Evolutionary conservation across 2,797 vertebrate genomes (phyloP).

Genomic region (Decapterus maruadsi): DNA sequence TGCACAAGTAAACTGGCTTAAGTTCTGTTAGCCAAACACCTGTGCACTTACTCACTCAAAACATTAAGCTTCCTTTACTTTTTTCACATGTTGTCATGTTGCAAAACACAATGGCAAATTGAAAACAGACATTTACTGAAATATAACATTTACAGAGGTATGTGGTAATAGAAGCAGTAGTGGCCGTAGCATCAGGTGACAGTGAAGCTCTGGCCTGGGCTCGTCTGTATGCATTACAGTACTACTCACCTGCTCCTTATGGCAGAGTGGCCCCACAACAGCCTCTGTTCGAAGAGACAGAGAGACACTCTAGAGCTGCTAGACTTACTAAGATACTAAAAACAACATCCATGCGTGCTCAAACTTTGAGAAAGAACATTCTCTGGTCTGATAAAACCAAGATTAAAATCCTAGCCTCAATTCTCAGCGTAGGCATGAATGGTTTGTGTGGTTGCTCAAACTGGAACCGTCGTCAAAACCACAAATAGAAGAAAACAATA

Average conservation of each 20-base stretch:
- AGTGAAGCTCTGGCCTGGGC: no score
- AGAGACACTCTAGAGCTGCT: background rate
- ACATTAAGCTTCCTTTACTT: no score
- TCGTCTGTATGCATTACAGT: no score
- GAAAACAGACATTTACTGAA: no score
- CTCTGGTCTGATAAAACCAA: background rate
- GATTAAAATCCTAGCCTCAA: background rate
- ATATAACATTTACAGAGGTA: no score
- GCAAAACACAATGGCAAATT: no score
- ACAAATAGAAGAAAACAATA: background rate
- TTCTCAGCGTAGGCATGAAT: background rate
- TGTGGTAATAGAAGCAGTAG: no score
- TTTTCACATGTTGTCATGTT: no score
- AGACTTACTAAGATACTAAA: background rate
- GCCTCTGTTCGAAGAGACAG: background rate
- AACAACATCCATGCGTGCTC: no score
- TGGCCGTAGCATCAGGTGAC: no score
- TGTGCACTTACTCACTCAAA: background rate
- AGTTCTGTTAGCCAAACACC: constrained; percentile 14
- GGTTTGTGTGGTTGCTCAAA: background rate
- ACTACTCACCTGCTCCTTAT: background rate
- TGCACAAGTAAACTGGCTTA: constrained; percentile 8
- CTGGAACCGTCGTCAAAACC: background rate
- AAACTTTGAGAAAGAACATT: background rate
- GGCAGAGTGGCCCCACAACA: background rate